Evolutionary conservation across 30 jellyfish, hydroid and myxozoan species (phyloP), one percentile per base, ranked within the genome.

Genomic region (Euphysa ruthae): DNA sequence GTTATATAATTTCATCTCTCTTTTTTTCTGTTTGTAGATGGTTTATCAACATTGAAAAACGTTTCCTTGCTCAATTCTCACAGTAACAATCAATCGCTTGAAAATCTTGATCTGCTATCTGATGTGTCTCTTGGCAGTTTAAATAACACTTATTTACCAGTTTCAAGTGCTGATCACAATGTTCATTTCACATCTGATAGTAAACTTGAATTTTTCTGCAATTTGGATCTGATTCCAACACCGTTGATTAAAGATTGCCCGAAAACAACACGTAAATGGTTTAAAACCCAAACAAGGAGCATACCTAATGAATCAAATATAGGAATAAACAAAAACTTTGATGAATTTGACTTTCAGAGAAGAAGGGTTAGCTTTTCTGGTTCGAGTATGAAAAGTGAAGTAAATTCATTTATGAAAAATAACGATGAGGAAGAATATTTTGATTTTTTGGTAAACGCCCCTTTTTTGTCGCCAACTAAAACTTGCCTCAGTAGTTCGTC

Each of bases 101-200:
- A 50, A 42, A 68, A 68, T n/a, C 49, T 68, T 20, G 80, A 35
- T 49, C 80, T 68, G 13, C 80, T 68, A 15, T 68, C 80, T 19
- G 58, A 68, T 26, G 50, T 68, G 19, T 68, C 80, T 43, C 19
- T 43, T 42, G 60, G 23, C 60, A 46, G 60, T 46, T 46, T 46
- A 46, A 46, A 29, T n/a, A 29, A 46, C 8, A 46, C 28, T 29
- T n/a, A n/a, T n/a, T n/a, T n/a, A n/a, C 18, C 18, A n/a, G 60
- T 10, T 5, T 46, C 60, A 46, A 46, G 28, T 46, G 10, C 60
- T 10, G 23, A 29, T 8, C 60, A 46, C 8, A n/a, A 25, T n/a
- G 18, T 29, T 46, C 23, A 5, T 5, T 46, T n/a, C 23, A 63
- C 63, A 7, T 19, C 35, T 63, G 80, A 68, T 6, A 49, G 35